Evolutionary conservation across 2,113 vertebrate genomes (phyloP).

Genomic region (Mesocricetus auratus): DNA sequence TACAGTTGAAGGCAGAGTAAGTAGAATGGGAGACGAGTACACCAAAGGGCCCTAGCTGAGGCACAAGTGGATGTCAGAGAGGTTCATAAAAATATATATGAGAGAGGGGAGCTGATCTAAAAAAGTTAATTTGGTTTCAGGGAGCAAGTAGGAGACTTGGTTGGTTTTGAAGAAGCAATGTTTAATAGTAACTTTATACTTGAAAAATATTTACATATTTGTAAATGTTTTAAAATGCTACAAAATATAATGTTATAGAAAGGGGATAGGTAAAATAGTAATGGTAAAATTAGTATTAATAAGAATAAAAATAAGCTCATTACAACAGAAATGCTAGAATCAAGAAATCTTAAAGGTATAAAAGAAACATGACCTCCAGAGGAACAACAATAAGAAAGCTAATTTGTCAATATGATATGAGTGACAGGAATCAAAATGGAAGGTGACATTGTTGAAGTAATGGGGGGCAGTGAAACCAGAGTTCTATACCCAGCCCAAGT

Average conservation of each 20-base stretch:
- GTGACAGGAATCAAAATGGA: not conserved
- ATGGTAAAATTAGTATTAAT: not conserved
- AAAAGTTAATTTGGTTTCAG: not conserved
- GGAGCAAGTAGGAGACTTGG: not conserved
- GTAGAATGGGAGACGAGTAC: not conserved
- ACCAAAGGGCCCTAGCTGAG: too few species aligned
- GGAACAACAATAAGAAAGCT: not conserved
- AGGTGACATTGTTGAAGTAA: too few species aligned
- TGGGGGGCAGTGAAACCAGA: not conserved
- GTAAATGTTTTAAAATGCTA: not conserved
- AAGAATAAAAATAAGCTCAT: not conserved
- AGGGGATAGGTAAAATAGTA: not conserved
- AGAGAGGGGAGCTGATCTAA: rapidly evolving
- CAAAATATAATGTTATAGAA: not conserved
- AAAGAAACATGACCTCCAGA: not conserved
- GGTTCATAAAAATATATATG: not conserved
- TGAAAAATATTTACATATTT: not conserved
- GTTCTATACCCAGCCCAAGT: not conserved
- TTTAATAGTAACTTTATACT: not conserved
- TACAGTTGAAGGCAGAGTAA: not conserved
- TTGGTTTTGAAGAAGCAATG: not conserved
- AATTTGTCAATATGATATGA: not conserved
- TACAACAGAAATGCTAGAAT: not conserved
- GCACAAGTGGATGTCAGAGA: too few species aligned
- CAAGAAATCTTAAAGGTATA: not conserved